Conservation (phyloP, 1,140 invertebrate genomes). For the Atta texana region DNA sequence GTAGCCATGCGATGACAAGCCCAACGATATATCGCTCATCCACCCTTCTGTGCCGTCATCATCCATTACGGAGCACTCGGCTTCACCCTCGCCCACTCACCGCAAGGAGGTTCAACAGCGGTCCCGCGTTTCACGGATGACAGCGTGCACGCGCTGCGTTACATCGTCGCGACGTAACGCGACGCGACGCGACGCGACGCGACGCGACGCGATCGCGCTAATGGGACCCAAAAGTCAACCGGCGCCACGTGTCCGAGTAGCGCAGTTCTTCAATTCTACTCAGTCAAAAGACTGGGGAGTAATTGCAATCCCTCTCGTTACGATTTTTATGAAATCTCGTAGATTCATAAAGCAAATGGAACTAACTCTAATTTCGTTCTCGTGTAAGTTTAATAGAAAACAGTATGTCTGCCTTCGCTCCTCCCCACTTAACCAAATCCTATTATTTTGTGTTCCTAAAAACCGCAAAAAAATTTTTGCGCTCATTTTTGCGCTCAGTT, state of each 20-base stretch:
- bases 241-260: conserved; percentile 72
- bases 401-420: too few species aligned
- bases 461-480: too few species aligned
- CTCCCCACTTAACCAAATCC: too few species aligned
- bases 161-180: conserved; percentile 45
- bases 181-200: conserved; percentile 62
- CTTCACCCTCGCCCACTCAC: conserved; percentile 74
- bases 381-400: not conserved
- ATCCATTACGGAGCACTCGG: conserved; percentile 71
- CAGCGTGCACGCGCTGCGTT: conserved; percentile 58
- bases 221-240: conserved; percentile 71
- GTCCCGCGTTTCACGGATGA: conserved; percentile 76
- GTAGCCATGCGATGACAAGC: conserved; percentile 66
- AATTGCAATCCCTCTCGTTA: not conserved
- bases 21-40: conserved; percentile 72
- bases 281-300: not conserved
- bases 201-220: conserved; percentile 62
- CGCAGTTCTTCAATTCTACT: conserved; percentile 50
- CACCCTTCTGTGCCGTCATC: conserved; percentile 70
- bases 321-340: not conserved
- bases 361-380: not conserved
- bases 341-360: not conserved
- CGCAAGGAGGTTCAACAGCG: conserved; percentile 75
- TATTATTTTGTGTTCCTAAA: too few species aligned
- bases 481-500: too few species aligned